Conservation (phyloP, 2,888 invertebrate species). For the Aporophyla nigra region DNA sequence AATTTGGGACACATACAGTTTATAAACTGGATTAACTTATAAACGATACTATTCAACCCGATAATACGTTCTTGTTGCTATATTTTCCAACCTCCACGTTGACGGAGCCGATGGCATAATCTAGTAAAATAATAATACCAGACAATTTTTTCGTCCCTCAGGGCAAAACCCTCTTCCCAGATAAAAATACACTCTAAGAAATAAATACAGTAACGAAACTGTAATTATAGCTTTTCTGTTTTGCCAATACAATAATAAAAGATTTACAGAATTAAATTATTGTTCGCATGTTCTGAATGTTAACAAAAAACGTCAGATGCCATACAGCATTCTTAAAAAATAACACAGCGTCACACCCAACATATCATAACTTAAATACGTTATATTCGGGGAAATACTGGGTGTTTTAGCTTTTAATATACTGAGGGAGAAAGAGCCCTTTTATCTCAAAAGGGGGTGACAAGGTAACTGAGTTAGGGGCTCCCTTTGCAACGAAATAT, state of each 20-base stretch:
- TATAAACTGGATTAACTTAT: no score
- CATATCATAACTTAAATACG: slow-evolving; percentile 34
- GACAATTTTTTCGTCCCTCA: no score
- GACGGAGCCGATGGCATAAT: no score
- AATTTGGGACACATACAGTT: no score
- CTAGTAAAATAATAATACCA: not conserved
- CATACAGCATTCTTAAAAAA: slow-evolving; percentile 9
- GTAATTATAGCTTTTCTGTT: not conserved
- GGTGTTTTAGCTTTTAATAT: slow-evolving; percentile 46
- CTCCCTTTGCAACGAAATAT: slow-evolving; percentile 55
- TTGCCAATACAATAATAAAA: not conserved
- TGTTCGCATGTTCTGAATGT: not conserved
- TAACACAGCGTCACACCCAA: slow-evolving; percentile 5
- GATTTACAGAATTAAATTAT: not conserved
- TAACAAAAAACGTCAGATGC: not conserved
- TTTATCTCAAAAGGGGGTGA: slow-evolving; percentile 45
- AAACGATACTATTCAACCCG: no score
- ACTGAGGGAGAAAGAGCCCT: slow-evolving; percentile 48
- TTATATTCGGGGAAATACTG: slow-evolving; percentile 33
- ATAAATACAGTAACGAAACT: not conserved
- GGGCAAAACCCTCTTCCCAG: not conserved
- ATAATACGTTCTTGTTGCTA: no score
- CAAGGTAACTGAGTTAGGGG: slow-evolving; percentile 56
- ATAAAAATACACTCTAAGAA: not conserved
- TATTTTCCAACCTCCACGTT: no score